phyloP scores from a whole-genome alignment of 2,113 vertebrate species.

The Sminthopsis crassicaudata region DNA sequence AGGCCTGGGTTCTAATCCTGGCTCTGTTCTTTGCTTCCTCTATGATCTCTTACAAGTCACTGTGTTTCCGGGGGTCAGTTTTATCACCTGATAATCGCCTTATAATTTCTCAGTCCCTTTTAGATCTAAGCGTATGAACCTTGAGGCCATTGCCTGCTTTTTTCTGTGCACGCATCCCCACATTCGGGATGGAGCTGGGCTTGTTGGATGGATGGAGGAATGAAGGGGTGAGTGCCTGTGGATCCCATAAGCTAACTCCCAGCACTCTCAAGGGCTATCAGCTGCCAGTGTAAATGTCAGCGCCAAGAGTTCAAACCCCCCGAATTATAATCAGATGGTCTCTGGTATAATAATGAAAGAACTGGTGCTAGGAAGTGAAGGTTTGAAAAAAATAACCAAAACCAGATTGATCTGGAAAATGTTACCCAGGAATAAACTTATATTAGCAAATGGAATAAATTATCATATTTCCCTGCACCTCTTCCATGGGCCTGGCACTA shows the following conservation, averaged over 20 bases:
- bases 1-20: background rate
- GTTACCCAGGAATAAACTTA: conserved; percentile 31
- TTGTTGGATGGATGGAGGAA: background rate
- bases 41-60: background rate
- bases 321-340: conserved; percentile 69
- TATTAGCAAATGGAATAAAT: conserved; percentile 63
- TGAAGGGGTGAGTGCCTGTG: background rate
- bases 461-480: conserved; percentile 62
- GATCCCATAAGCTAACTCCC: conserved; percentile 51
- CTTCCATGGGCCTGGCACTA: conserved; percentile 64
- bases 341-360: conserved; percentile 64
- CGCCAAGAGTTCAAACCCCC: conserved; percentile 41
- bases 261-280: conserved; percentile 48
- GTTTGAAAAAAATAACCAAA: conserved; percentile 65
- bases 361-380: conserved; percentile 29
- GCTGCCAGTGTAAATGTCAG: conserved; percentile 47
- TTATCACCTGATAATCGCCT: background rate
- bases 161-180: background rate
- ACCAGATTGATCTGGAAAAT: conserved; percentile 66
- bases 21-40: background rate
- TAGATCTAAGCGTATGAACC: background rate
- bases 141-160: background rate
- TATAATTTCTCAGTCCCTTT: background rate
- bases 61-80: background rate
- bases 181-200: background rate